phyloP scores from a whole-genome alignment of 2,888 invertebrate genomes.

The Napeogenes sylphis region DNA sequence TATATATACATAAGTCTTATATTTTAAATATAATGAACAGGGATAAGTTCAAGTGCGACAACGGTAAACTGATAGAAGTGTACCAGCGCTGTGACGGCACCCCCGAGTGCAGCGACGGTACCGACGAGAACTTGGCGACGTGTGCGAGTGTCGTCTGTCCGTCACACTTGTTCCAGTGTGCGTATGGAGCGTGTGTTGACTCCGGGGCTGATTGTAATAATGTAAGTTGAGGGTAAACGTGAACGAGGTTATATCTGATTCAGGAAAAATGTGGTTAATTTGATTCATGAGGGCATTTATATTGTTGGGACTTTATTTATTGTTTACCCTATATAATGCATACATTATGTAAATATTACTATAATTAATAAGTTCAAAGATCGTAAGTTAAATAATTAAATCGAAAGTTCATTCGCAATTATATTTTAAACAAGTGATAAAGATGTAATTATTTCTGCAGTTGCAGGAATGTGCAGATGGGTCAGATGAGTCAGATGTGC shows the following conservation, averaged over 20 bases:
- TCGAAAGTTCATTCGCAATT: background rate
- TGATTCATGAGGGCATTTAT: too few relatives aligned
- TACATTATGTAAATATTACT: too few relatives aligned
- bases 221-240: slow-evolving; percentile 34
- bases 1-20: too few relatives aligned
- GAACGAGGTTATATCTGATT: too few relatives aligned
- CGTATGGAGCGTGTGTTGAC: slow-evolving; percentile 80
- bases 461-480: slow-evolving; percentile 36
- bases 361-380: too few relatives aligned
- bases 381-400: slow-evolving; percentile 42
- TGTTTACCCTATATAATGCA: too few relatives aligned
- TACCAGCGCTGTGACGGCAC: slow-evolving; percentile 54
- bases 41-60: slow-evolving; percentile 50
- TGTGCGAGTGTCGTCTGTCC: slow-evolving; percentile 67
- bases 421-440: background rate
- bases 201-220: slow-evolving; percentile 72
- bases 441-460: slow-evolving; percentile 31
- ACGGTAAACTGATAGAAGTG: slow-evolving; percentile 46
- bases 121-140: slow-evolving; percentile 55
- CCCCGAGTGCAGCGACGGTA: slow-evolving; percentile 54
- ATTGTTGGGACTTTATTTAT: too few relatives aligned
- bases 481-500: slow-evolving; percentile 41
- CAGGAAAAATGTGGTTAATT: too few relatives aligned
- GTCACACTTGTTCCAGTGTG: slow-evolving; percentile 76
- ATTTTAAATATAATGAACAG: slow-evolving; percentile 34